Conservation (phyloP, 2,113 vertebrate species). For the Leptobrachium leishanense region DNA sequence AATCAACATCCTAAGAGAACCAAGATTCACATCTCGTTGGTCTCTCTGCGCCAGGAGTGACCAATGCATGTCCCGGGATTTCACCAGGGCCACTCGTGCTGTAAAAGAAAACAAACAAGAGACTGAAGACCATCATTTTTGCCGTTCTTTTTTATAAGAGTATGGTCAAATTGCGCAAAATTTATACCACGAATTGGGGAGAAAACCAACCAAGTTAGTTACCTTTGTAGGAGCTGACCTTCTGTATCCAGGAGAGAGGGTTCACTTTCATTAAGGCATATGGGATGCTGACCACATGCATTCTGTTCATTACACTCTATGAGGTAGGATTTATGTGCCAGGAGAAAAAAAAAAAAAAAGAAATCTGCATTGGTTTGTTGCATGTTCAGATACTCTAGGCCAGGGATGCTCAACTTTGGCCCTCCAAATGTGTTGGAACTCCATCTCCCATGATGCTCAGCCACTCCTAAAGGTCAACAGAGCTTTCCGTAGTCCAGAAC, state of each 20-base stretch:
- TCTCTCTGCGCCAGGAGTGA: conserved; percentile 92
- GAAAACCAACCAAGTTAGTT: conserved; percentile 20
- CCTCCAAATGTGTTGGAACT: too few species aligned
- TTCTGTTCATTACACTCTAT: conserved; percentile 94
- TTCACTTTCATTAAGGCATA: conserved; percentile 98
- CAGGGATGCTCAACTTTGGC: too few species aligned
- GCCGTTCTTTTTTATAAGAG: too few species aligned
- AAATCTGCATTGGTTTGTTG: too few species aligned
- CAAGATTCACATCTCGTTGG: conserved; percentile 88
- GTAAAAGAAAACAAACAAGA: background rate
- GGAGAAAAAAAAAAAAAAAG: too few species aligned
- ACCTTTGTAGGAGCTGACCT: conserved; percentile 93
- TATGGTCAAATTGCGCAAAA: too few species aligned
- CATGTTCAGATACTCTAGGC: too few species aligned
- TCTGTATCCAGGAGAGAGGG: conserved; percentile 97
- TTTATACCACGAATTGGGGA: too few species aligned
- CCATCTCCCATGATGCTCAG: too few species aligned
- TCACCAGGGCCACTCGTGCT: conserved; percentile 88
- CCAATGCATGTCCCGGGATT: conserved; percentile 98
- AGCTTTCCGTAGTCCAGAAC: too few species aligned
- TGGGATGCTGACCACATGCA: conserved; percentile 94
- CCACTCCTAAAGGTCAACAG: too few species aligned
- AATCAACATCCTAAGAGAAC: conserved; percentile 89
- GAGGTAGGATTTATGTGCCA: conserved; percentile 19
- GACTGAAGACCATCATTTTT: background rate